Conservation (phyloP, 2,888 invertebrate species). For the Ennomos quercinarius region DNA sequence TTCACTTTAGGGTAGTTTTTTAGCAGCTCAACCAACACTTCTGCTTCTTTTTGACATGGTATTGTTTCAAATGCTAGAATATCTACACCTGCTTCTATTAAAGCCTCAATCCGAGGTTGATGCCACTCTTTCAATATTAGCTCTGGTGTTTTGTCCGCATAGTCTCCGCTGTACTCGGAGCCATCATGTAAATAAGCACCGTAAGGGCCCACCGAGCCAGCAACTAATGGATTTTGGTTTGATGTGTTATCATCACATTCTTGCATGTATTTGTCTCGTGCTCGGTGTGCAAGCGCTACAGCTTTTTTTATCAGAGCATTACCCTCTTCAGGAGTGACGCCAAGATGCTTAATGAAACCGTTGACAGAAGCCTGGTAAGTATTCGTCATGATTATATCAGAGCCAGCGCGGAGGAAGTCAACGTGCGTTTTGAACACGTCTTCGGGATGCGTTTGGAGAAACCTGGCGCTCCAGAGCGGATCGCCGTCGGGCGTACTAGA, state of each 20-base stretch:
- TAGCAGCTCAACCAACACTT: constrained; percentile 90
- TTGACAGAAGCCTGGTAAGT: constrained; percentile 94
- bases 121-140: constrained; percentile 92
- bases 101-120: constrained; percentile 89
- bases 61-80: constrained; percentile 96
- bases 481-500: constrained; percentile 91
- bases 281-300: constrained; percentile 89
- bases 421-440: constrained; percentile 91
- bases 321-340: constrained; percentile 88
- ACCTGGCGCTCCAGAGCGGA: constrained; percentile 94
- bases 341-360: constrained; percentile 90
- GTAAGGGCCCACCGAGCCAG: constrained; percentile 96
- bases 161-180: constrained; percentile 95
- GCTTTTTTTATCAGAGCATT: constrained; percentile 89
- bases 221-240: constrained; percentile 85
- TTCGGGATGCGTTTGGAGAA: constrained; percentile 90
- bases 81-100: constrained; percentile 92
- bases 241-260: constrained; percentile 62
- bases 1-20: constrained; percentile 90
- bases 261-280: constrained; percentile 85
- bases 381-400: constrained; percentile 93
- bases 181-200: constrained; percentile 95
- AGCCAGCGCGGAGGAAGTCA: constrained; percentile 93
- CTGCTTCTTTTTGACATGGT: constrained; percentile 93
- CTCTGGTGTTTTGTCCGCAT: constrained; percentile 86